Evolutionary conservation across 2,113 vertebrate species (phyloP).

Genomic region (Cyanoderma ruficeps): DNA sequence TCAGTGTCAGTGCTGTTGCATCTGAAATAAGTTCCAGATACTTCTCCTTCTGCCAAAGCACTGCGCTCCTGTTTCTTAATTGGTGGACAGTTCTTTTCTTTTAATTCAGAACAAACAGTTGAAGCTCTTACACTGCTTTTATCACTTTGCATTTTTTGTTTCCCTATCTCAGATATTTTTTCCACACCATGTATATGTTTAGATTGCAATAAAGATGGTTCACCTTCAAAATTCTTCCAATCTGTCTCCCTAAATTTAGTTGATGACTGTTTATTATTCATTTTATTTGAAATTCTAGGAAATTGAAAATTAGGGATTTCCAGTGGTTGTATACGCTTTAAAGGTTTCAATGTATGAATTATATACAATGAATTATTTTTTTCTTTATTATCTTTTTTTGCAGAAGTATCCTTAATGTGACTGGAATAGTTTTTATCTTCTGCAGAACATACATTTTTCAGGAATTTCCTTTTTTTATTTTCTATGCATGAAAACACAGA

Average conservation of each 20-base stretch:
- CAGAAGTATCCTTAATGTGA: background rate
- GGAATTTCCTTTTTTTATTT: background rate
- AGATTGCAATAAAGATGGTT: background rate
- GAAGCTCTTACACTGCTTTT: background rate
- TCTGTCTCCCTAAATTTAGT: background rate
- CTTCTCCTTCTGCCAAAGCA: background rate
- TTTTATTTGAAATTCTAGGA: constrained; percentile 6
- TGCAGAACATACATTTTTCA: background rate
- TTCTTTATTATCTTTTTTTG: background rate
- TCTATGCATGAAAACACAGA: background rate
- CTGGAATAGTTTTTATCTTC: background rate
- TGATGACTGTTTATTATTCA: background rate
- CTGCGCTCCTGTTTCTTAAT: background rate
- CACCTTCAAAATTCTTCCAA: constrained; percentile 1
- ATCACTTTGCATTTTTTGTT: constrained; percentile 10
- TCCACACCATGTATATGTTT: background rate
- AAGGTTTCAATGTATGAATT: background rate
- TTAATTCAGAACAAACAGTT: background rate
- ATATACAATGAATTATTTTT: background rate
- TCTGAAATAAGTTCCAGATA: background rate
- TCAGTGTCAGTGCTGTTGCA: background rate
- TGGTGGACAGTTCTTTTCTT: background rate
- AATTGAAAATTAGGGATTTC: constrained; percentile 27
- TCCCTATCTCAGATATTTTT: background rate
- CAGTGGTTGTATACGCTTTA: background rate